Evolutionary conservation across 1,140 invertebrate species (phyloP).

Genomic region (Trichoplusia ni): DNA sequence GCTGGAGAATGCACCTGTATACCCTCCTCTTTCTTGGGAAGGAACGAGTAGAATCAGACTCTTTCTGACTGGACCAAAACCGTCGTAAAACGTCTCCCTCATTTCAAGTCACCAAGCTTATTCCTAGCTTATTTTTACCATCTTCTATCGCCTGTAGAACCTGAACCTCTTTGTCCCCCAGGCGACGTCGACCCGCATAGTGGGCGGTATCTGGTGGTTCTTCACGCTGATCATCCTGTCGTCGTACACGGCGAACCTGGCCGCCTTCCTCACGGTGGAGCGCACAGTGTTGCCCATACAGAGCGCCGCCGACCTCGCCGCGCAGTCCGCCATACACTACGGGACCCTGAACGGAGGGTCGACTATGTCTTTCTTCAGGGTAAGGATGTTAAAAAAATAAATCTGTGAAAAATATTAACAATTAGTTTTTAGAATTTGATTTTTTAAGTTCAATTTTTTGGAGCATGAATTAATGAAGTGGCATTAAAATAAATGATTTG

Average conservation of each 20-base stretch:
- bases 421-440: no score
- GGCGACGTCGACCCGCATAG: slow-evolving; percentile 96
- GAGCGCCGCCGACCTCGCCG: slow-evolving; percentile 95
- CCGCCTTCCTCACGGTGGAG: slow-evolving; percentile 98
- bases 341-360: slow-evolving; percentile 96
- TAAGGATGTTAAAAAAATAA: slow-evolving; percentile 74
- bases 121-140: no score
- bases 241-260: slow-evolving; percentile 94
- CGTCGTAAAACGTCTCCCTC: no score
- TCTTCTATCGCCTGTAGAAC: not conserved
- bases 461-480: no score
- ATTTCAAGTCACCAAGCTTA: no score
- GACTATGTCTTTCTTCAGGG: slow-evolving; percentile 98
- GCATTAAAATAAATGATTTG: no score
- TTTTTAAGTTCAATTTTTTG: no score
- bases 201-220: slow-evolving; percentile 99
- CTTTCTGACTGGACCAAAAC: no score
- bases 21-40: no score
- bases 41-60: no score
- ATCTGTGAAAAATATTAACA: not conserved
- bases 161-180: slow-evolving; percentile 65
- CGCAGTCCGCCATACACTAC: slow-evolving; percentile 96
- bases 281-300: slow-evolving; percentile 98
- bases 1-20: no score
- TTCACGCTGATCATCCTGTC: slow-evolving; percentile 99